A percentile compares a stretch with the other conserved stretches of the same genome.
Evolutionary conservation across 2,888 invertebrate species (phyloP).

Genomic region (Drosophila vallismaia): DNA sequence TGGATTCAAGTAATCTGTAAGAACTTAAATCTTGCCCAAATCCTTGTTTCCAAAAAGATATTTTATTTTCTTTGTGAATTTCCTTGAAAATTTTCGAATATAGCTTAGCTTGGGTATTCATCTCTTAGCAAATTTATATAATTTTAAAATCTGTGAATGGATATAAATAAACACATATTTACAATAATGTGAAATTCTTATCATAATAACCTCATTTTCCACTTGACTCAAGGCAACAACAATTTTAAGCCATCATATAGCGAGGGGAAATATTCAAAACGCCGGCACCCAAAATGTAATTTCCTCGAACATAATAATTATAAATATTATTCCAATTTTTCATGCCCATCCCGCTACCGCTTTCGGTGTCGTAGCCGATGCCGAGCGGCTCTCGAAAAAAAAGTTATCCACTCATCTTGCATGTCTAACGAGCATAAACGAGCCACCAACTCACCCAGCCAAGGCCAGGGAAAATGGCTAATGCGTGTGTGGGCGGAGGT

Average conservation of each 20-base stretch:
- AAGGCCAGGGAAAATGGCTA: constrained; percentile 41
- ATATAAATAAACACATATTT: background rate
- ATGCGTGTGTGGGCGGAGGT: constrained; percentile 22
- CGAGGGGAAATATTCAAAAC: constrained; percentile 8
- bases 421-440: constrained; percentile 52
- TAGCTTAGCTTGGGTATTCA: too few relatives aligned
- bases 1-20: too few relatives aligned
- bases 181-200: constrained; percentile 5
- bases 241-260: constrained; percentile 24
- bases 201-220: constrained; percentile 28
- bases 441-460: constrained; percentile 35
- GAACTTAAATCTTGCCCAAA: background rate
- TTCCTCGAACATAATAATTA: constrained; percentile 49
- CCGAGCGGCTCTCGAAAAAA: constrained; percentile 11
- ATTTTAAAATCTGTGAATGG: background rate
- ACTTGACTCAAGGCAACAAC: constrained; percentile 20
- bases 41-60: background rate
- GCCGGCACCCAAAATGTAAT: constrained; percentile 37
- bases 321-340: constrained; percentile 50
- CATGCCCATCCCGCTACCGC: constrained; percentile 11
- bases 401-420: constrained; percentile 50
- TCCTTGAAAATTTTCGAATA: too few relatives aligned
- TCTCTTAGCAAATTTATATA: background rate
- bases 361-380: constrained; percentile 1
- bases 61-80: background rate